phyloP scores from a whole-genome alignment of 2,797 vertebrate genomes.

The Paedocypris micromegethes region DNA sequence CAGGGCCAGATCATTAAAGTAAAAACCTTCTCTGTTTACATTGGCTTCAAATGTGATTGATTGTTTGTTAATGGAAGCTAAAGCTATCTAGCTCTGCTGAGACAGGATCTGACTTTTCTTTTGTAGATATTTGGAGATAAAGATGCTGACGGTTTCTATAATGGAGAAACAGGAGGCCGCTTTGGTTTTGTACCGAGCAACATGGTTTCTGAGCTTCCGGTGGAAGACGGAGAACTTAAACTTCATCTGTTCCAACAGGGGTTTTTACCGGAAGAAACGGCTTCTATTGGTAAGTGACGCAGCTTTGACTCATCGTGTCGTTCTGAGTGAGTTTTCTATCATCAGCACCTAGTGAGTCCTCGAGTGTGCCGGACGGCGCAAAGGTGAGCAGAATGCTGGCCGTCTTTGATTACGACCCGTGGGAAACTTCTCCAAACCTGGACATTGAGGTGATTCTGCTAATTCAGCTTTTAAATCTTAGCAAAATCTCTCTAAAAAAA shows the following conservation, averaged over 20 bases:
- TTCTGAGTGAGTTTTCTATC: constrained; percentile 13
- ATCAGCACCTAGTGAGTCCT: constrained; percentile 48
- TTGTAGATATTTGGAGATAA: constrained; percentile 84
- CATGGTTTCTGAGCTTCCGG: constrained; percentile 89
- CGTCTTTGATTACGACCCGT: constrained; percentile 88
- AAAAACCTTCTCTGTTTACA: constrained; percentile 13
- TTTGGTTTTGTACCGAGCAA: constrained; percentile 88
- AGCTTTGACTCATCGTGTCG: constrained; percentile 1
- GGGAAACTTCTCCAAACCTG: constrained; percentile 85
- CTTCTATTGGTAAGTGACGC: constrained; percentile 66
- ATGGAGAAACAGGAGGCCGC: constrained; percentile 77
- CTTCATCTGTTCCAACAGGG: constrained; percentile 75
- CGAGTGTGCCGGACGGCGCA: constrained; percentile 50
- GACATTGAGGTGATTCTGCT: constrained; percentile 77
- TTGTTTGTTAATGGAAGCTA: too few relatives aligned
- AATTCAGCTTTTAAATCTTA: not conserved
- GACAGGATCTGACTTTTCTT: constrained; percentile 1
- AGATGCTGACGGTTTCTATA: constrained; percentile 89
- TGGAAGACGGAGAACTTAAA: constrained; percentile 73
- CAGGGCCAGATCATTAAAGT: constrained; percentile 92
- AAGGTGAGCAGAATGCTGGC: constrained; percentile 79
- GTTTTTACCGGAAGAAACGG: constrained; percentile 65
- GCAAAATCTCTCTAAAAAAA: not conserved
- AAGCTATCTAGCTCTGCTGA: not conserved
- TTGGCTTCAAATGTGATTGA: too few relatives aligned